phyloP scores from a whole-genome alignment of 1,140 invertebrate species.

The Bombus ignitus region DNA sequence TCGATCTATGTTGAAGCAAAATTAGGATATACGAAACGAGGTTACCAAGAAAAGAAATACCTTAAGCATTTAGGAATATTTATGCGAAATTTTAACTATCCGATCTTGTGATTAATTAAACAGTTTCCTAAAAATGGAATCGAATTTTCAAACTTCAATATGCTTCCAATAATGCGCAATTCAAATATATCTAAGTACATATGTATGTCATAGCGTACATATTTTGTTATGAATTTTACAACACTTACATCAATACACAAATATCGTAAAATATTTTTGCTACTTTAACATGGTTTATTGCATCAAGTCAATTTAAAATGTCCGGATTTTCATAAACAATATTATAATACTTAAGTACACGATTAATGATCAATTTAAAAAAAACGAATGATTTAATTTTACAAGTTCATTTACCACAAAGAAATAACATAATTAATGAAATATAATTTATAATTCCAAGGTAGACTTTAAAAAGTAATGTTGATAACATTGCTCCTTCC shows the following conservation, averaged over 20 bases:
- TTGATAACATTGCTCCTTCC: too few species aligned
- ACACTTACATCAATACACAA: background rate
- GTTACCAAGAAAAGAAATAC: background rate
- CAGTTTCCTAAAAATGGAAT: background rate
- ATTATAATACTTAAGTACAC: too few species aligned
- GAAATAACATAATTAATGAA: too few species aligned
- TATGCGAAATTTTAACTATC: too few species aligned
- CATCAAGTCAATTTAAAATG: background rate
- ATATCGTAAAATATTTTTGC: background rate
- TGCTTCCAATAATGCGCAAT: background rate
- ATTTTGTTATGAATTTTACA: background rate
- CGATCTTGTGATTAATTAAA: background rate
- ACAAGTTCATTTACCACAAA: too few species aligned
- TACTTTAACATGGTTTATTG: background rate
- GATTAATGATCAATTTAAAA: too few species aligned
- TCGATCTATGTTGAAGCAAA: background rate
- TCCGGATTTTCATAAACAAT: background rate
- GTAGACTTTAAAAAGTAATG: too few species aligned
- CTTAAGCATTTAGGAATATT: background rate
- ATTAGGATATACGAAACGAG: background rate
- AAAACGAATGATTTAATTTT: too few species aligned
- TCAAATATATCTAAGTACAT: background rate
- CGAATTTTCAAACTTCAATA: background rate
- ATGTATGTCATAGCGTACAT: background rate
- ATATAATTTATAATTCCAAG: too few species aligned